Evolutionary conservation across 30 jellyfish, hydroid and myxozoan genomes (phyloP).

Genomic region (Chrysaora quinquecirrha): DNA sequence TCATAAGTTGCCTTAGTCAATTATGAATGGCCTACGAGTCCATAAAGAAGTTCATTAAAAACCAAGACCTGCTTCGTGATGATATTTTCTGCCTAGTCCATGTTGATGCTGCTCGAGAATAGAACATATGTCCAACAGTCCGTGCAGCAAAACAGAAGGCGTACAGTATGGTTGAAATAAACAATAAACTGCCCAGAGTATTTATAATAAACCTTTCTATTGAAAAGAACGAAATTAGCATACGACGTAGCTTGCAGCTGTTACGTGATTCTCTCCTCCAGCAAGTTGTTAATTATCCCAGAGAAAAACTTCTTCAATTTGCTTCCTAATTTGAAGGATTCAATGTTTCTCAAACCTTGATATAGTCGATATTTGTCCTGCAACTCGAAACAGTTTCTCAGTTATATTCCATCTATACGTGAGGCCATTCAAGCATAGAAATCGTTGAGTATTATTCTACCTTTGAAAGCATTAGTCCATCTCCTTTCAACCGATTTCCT

Average conservation of each 20-base stretch:
- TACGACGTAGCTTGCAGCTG: conserved; percentile 84
- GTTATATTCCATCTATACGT: conserved; percentile 8
- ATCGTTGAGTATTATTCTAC: conserved; percentile 67
- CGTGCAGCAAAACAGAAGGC: conserved; percentile 83
- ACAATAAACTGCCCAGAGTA: conserved; percentile 78
- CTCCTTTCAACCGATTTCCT: conserved; percentile 4
- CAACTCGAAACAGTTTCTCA: conserved; percentile 76
- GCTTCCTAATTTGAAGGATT: conserved; percentile 46
- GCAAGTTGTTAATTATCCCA: conserved; percentile 62
- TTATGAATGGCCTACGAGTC: not conserved
- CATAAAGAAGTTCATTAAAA: not conserved
- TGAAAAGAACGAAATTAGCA: conserved; percentile 81
- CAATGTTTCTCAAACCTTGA: conserved; percentile 19
- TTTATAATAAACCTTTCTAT: conserved; percentile 80
- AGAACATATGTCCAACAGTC: conserved; percentile 8
- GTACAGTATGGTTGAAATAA: conserved; percentile 71
- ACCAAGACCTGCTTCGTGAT: not conserved
- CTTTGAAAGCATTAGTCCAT: conserved; percentile 73
- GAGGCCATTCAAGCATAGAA: conserved; percentile 75
- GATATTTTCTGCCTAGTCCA: not conserved
- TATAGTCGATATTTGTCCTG: conserved; percentile 48
- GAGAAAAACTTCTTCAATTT: conserved; percentile 69
- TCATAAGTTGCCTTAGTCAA: too few relatives aligned
- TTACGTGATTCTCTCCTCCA: conserved; percentile 67
- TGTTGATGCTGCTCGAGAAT: not conserved